Evolutionary conservation across 2,797 vertebrate species (phyloP).

Genomic region (Moxostoma hubbsi): DNA sequence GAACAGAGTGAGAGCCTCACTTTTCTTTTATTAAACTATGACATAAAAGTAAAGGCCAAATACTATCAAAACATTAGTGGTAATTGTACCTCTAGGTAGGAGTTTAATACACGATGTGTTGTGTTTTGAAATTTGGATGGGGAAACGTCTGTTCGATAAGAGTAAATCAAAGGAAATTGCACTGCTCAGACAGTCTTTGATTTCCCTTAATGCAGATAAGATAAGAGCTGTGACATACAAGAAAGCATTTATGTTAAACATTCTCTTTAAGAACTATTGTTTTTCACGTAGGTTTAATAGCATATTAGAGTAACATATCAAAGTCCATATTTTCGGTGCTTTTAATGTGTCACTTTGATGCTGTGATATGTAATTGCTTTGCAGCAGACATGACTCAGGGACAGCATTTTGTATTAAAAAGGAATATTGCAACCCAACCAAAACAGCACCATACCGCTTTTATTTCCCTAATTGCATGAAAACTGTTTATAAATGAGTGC

Average conservation of each 20-base stretch:
- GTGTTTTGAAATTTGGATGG: neutral
- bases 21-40: neutral
- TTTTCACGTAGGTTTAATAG: slow-evolving; percentile 36
- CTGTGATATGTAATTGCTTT: slow-evolving; percentile 53
- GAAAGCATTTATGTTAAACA: slow-evolving; percentile 24
- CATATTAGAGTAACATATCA: slow-evolving; percentile 42
- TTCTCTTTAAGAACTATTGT: slow-evolving; percentile 45
- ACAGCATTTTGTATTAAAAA: slow-evolving; percentile 57
- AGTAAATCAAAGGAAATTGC: slow-evolving; percentile 39
- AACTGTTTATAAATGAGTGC: slow-evolving; percentile 59
- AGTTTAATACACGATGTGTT: slow-evolving; percentile 3
- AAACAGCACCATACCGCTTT: slow-evolving; percentile 56
- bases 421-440: slow-evolving; percentile 48
- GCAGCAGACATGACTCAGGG: slow-evolving; percentile 39
- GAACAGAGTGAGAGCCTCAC: neutral
- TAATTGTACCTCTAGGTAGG: slow-evolving; percentile 16
- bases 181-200: slow-evolving; percentile 29
- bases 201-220: slow-evolving; percentile 31
- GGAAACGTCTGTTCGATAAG: neutral
- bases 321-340: slow-evolving; percentile 48
- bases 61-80: neutral
- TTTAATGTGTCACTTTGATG: slow-evolving; percentile 55
- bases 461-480: slow-evolving; percentile 67
- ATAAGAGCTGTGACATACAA: slow-evolving; percentile 27
- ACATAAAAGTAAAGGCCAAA: neutral